Percentiles rank a stretch among this genome's conserved stretches.
Evolutionary conservation across 2,888 invertebrate genomes (phyloP).

Genomic region (Dasypogon diadema): DNA sequence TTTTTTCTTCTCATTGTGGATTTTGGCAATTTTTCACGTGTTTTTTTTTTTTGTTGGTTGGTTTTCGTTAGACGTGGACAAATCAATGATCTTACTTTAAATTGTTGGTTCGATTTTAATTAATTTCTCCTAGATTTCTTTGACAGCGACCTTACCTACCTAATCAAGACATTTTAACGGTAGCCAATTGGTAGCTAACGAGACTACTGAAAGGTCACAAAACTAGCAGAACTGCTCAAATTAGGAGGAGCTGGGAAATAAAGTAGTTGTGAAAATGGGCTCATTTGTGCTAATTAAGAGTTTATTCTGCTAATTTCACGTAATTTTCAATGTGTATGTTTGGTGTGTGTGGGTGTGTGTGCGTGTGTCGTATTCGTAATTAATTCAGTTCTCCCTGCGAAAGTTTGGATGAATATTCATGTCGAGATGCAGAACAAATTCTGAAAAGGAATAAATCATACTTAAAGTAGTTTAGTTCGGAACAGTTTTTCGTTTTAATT

Average conservation of each 20-base stretch:
- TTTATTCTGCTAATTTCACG: conserved; percentile 30
- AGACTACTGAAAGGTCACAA: conserved; percentile 7
- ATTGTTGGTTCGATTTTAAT: conserved; percentile 28
- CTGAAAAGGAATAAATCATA: conserved; percentile 33
- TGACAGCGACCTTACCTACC: conserved; percentile 7
- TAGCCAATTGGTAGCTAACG: conserved; percentile 38
- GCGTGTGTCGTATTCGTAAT: not conserved
- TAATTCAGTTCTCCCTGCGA: conserved; percentile 1
- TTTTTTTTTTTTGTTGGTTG: not conserved
- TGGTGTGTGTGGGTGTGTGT: not conserved
- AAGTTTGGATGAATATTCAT: conserved; percentile 34
- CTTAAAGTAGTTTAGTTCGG: conserved; percentile 22
- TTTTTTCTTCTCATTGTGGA: not conserved
- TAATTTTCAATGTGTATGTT: not conserved
- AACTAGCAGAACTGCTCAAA: not conserved
- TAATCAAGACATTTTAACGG: conserved; percentile 45
- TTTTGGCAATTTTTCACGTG: conserved; percentile 20
- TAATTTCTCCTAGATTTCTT: conserved; percentile 31
- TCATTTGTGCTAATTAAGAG: conserved; percentile 38
- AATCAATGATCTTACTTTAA: conserved; percentile 23
- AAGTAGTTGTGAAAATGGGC: not conserved
- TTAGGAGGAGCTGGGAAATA: not conserved
- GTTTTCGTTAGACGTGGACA: not conserved
- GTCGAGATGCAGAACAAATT: not conserved
- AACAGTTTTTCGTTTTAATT: not conserved